phyloP scores from a whole-genome alignment of 2,113 vertebrate species.

The Microcebus ravelobensis region DNA sequence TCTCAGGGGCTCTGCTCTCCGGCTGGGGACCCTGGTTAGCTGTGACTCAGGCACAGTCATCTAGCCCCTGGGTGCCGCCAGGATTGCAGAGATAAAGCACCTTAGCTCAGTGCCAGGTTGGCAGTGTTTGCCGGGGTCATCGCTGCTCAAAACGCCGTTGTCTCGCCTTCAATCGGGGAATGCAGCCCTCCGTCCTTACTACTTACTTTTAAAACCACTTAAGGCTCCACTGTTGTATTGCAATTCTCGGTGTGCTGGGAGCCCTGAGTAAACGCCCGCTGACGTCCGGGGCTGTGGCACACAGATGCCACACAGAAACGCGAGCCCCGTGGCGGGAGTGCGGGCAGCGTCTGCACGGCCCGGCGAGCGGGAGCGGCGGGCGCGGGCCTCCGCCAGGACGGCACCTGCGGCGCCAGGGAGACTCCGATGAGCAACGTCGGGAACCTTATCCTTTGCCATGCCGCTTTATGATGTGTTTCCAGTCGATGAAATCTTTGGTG shows the following conservation, averaged over 20 bases:
- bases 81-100: not conserved
- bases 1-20: not conserved
- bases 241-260: not conserved
- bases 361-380: no score
- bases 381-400: no score
- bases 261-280: accelerated
- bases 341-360: no score
- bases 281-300: not conserved
- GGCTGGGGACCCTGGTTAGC: not conserved
- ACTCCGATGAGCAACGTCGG: not conserved
- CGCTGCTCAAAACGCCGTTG: not conserved
- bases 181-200: not conserved
- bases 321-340: not conserved
- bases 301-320: accelerated
- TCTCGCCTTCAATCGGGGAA: not conserved
- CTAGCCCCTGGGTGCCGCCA: no score
- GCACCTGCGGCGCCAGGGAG: accelerated
- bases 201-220: not conserved
- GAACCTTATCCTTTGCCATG: not conserved
- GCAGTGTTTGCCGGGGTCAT: not conserved
- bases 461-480: not conserved
- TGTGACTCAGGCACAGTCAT: not conserved
- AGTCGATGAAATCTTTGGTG: accelerated
- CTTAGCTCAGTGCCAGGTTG: not conserved
- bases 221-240: not conserved